These are phyloP conservation scores for Venturia canescens DNA, from an alignment of 1,140 invertebrate species.

Conservation along the genomic window DNA sequence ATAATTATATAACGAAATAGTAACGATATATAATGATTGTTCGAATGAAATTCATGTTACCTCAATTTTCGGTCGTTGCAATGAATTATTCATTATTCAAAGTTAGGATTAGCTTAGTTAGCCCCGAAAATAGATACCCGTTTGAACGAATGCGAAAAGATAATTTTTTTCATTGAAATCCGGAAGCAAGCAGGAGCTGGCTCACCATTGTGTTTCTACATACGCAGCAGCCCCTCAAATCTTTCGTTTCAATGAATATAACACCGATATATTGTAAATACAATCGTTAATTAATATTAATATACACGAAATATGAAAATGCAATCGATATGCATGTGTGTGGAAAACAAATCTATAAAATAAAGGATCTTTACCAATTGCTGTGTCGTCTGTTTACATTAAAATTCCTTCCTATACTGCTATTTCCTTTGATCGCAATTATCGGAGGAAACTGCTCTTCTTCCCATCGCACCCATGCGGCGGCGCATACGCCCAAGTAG, in stretches of 20 bases:
- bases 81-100: neutral
- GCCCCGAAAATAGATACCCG: neutral
- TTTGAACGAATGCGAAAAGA: neutral
- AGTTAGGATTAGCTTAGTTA: neutral
- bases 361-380: constrained; percentile 63
- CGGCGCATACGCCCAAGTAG: no score
- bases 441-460: neutral
- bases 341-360: constrained; percentile 60
- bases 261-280: constrained; percentile 36
- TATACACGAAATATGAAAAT: constrained; percentile 24
- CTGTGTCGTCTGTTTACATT: constrained; percentile 42
- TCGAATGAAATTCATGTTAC: neutral
- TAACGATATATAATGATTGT: neutral
- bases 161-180: no score
- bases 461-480: neutral
- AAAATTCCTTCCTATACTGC: neutral
- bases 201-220: constrained; percentile 63
- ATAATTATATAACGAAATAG: no score
- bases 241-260: constrained; percentile 59
- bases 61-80: neutral
- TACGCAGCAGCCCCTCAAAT: constrained; percentile 65
- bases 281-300: constrained; percentile 6
- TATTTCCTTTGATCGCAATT: neutral
- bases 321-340: constrained; percentile 68
- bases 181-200: no score